These are phyloP conservation scores for Argyrosomus regius DNA, from an alignment of 2,797 vertebrate genomes.

Conservation along the genomic window DNA sequence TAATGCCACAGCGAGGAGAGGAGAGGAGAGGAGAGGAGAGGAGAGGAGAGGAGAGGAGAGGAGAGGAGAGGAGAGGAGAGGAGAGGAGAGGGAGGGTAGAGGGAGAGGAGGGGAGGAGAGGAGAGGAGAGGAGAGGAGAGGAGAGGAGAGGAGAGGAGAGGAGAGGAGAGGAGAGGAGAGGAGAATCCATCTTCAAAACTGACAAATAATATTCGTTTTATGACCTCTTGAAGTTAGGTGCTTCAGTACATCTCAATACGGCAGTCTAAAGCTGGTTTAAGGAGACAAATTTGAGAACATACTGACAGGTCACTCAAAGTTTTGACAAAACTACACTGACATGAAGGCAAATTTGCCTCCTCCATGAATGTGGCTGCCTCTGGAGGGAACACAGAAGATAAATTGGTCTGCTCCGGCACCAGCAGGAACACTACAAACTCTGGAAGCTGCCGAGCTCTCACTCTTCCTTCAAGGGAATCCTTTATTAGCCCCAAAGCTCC, in stretches of 20 bases:
- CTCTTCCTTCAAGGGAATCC: constrained; percentile 74
- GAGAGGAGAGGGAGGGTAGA: neutral
- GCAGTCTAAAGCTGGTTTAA: constrained; percentile 35
- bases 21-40: neutral
- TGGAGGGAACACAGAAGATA: constrained; percentile 54
- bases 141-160: neutral
- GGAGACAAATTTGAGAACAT: constrained; percentile 60
- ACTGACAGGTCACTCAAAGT: constrained; percentile 55
- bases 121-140: neutral
- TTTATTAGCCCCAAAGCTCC: constrained; percentile 78
- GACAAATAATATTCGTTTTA: constrained; percentile 39
- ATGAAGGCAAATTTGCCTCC: constrained; percentile 54
- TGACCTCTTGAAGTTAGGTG: constrained; percentile 29
- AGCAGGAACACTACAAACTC: constrained; percentile 65
- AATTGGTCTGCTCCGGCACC: constrained; percentile 61
- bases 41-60: constrained; percentile 7
- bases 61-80: neutral
- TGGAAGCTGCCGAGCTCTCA: constrained; percentile 63
- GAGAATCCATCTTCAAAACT: constrained; percentile 15
- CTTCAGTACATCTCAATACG: constrained; percentile 36
- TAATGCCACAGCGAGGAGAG: constrained; percentile 26
- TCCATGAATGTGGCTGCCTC: constrained; percentile 54
- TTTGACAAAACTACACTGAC: constrained; percentile 50
- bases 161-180: neutral
- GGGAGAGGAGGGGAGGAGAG: neutral